Evolutionary conservation across 2,113 vertebrate genomes (phyloP), one percentile per base, ranked within the genome.

Genomic region (Trematocara variabile): DNA sequence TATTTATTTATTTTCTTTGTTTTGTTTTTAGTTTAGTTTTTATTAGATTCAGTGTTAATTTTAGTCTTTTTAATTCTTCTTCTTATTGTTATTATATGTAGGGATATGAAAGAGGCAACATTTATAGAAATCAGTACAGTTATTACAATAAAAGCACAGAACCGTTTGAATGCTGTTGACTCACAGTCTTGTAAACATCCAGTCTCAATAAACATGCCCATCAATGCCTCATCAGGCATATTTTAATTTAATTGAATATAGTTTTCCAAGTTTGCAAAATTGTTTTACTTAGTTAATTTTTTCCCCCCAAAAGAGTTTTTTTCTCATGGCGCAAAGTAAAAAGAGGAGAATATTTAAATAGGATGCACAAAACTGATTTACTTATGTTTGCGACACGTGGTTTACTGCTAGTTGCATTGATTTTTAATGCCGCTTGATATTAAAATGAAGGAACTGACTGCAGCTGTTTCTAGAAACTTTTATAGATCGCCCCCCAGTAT

Each of bases 221-320:
- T 37, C 58, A 0, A 20, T 12, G 18, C 33, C 9, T 63, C 60
- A 39, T 65, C 60, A 8, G 34, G n/a, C 34, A 39, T 65, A 65
- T 65, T 65, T 65, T 39, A 65, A 65, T 65, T 65, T 0, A 65
- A 63, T 63, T 63, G 5, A 4, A 65, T 12, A 8, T 2, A 37
- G 34, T 65, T 65, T 39, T 65, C 60, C n/a, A 65, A 39, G 60
- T 39, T 65, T 20, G 34, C 10, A 65, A 8, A 39, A 39, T 13
- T 8, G 34, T 1, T 39, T 65, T 12, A 65, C 2, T 39, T 12
- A 12, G 6, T 37, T 65, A 12, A 58, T 30, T 56, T 4, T 0
- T 0, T 0, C 0, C 4, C 3, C 30, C 18, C 9, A 7, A 37
- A 63, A 63, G 4, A 63, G 58, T 63, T 65, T n/a, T 39, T 65